Evolutionary conservation across 2,888 invertebrate species (phyloP).

Genomic region (Apoderus coryli): DNA sequence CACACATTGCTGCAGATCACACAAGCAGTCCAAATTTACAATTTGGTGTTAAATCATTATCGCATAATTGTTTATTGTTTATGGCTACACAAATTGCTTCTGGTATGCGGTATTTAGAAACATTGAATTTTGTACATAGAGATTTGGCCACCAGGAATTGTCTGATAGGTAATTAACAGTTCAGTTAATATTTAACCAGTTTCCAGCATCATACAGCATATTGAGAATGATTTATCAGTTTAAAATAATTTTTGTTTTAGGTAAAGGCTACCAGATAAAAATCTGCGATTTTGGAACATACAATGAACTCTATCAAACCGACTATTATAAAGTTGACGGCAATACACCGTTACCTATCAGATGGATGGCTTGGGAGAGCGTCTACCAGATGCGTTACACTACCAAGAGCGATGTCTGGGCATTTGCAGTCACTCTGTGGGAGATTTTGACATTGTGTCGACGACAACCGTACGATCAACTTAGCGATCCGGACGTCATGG

Average conservation of each 20-base stretch:
- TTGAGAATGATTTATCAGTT: too few relatives aligned
- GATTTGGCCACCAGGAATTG: constrained; percentile 83
- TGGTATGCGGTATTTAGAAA: constrained; percentile 81
- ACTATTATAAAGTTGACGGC: constrained; percentile 73
- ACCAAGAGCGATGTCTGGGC: constrained; percentile 87
- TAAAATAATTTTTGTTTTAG: too few relatives aligned
- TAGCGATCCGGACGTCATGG: constrained; percentile 64
- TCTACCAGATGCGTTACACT: constrained; percentile 41
- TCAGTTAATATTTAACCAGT: too few relatives aligned
- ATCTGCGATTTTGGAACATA: constrained; percentile 77
- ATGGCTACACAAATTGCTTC: constrained; percentile 76
- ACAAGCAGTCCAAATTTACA: constrained; percentile 36
- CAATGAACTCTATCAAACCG: constrained; percentile 61
- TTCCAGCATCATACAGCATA: too few relatives aligned
- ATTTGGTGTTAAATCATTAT: constrained; percentile 45
- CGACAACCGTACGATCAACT: constrained; percentile 64
- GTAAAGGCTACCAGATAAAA: constrained; percentile 64
- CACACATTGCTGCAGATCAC: constrained; percentile 49
- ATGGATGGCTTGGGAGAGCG: constrained; percentile 19
- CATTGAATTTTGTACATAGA: constrained; percentile 79
- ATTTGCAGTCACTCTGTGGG: constrained; percentile 78
- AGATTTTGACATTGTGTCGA: constrained; percentile 64
- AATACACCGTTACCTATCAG: constrained; percentile 59
- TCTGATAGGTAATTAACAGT: too few relatives aligned
- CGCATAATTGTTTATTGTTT: constrained; percentile 61